Percentiles rank a stretch among this genome's conserved stretches.
These are phyloP conservation scores for Pseudorhombus dupliciocellatus DNA, from an alignment of 2,113 vertebrate species.

Conservation along the genomic window DNA sequence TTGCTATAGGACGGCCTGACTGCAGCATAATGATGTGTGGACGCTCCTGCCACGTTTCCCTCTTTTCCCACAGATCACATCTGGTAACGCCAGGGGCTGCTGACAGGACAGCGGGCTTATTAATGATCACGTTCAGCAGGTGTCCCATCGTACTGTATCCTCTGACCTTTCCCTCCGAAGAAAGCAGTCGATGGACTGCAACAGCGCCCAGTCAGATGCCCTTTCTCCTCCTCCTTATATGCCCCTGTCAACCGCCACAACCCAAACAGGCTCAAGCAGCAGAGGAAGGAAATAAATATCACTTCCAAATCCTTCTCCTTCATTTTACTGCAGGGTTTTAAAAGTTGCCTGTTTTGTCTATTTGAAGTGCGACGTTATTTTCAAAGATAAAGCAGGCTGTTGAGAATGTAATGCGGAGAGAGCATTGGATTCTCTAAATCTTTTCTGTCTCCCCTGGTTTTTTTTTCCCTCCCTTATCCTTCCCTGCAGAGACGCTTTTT, in stretches of 20 bases:
- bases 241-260: constrained; percentile 43
- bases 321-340: constrained; percentile 14
- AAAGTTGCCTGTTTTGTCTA: constrained; percentile 20
- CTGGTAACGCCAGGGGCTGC: constrained; percentile 63
- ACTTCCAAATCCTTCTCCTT: constrained; percentile 11
- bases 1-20: constrained; percentile 5
- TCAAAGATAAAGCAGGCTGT: constrained; percentile 9
- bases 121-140: constrained; percentile 79
- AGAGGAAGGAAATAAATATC: constrained; percentile 13
- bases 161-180: constrained; percentile 79
- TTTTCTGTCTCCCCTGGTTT: constrained; percentile 8
- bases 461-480: constrained; percentile 1
- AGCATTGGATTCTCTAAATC: constrained; percentile 20
- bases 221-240: constrained; percentile 56
- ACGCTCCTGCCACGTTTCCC: constrained; percentile 28
- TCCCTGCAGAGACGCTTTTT: constrained; percentile 8
- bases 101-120: constrained; percentile 75
- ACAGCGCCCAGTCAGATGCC: constrained; percentile 74
- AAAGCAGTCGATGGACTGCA: constrained; percentile 78
- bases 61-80: constrained; percentile 56
- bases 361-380: constrained; percentile 19
- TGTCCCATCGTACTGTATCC: constrained; percentile 70
- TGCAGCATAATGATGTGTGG: constrained; percentile 42
- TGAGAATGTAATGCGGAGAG: constrained; percentile 1
- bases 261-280: constrained; percentile 32